Evolutionary conservation across 1,140 invertebrate species (phyloP).

Genomic region (Frieseomelitta varia): DNA sequence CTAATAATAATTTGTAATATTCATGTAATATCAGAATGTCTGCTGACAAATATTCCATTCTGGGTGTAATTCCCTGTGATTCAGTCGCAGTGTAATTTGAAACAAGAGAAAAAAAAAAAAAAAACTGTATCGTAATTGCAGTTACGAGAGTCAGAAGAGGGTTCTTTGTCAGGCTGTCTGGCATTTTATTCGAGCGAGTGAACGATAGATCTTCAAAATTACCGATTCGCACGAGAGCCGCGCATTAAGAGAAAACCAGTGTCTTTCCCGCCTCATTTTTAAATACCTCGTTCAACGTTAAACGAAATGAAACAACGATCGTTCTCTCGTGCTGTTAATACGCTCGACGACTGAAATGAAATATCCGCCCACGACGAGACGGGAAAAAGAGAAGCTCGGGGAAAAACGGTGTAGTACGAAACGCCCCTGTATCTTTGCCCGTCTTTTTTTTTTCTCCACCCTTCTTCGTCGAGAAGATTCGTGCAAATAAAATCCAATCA

Average conservation of each 20-base stretch:
- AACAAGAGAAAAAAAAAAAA: too few relatives aligned
- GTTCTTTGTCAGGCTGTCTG: neutral
- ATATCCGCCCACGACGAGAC: neutral
- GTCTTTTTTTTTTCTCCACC: slow-evolving; percentile 18
- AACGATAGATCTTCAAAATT: neutral
- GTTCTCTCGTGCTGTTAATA: neutral
- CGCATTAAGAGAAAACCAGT: neutral
- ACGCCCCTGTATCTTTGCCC: neutral
- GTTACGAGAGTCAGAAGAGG: too few relatives aligned
- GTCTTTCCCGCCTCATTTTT: neutral
- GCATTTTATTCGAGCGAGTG: neutral
- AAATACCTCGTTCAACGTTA: neutral
- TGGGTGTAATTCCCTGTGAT: too few relatives aligned
- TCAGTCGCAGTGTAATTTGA: too few relatives aligned
- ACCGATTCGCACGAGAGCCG: slow-evolving; percentile 3
- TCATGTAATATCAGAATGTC: too few relatives aligned
- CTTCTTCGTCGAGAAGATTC: slow-evolving; percentile 24
- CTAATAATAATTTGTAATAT: too few relatives aligned
- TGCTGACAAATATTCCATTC: too few relatives aligned
- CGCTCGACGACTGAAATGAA: neutral
- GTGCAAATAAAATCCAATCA: slow-evolving; percentile 60
- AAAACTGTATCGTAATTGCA: neutral
- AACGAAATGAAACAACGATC: neutral
- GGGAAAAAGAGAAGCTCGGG: neutral
- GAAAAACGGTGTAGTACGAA: neutral